Base-by-base conservation (phyloP, 92 coral and sea anemone species). In the Palythoa caribaeorum region DNA sequence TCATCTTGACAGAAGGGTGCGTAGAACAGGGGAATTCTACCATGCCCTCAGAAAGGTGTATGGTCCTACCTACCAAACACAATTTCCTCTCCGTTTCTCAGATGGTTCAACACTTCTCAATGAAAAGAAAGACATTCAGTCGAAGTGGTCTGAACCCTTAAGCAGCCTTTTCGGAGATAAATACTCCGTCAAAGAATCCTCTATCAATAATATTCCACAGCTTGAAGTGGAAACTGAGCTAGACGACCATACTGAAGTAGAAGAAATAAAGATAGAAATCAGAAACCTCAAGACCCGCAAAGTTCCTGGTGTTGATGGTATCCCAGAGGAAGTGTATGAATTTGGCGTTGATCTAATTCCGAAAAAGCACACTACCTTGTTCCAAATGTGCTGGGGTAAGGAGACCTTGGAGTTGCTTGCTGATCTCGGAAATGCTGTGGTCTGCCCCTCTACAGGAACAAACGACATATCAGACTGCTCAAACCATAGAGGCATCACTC, bases 211-310 rank as follows among this genome's bases (percentile, higher is more conserved):
- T 16, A 62, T 62, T 62, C 69, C n/a, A 16, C 69, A 62, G 69
- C 69, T 62, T 62, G 69, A 62, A 16, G 69, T 62, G 69, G 13
- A 62, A 16, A 62, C 69, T 62, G 69, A 62, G 69, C 69, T 62
- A 62, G 20, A 62, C 69, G 69, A 62, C 69, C 69, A 5, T 4
- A 5, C 69, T 62, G 69, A 5, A 62, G 69, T 62, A 62, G 69
- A 62, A 5, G 69, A 62, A 62, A 16, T 62, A 62, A 62, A 62
- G 69, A 62, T 62, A 62, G 69, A 5, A 62, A 62, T 62, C 69
- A 62, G 69, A 62, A 62, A 62, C 69, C 69, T 62, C 69, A 62
- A 62, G 69, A 62, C 69, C 69, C 69, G 69, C 69, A 62, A 62
- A 62, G 69, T 16, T 62, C 69, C n/a, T n/a, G n/a, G n/a, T n/a